Conservation (phyloP, 2,888 invertebrate species). For the Megamerina dolium region DNA sequence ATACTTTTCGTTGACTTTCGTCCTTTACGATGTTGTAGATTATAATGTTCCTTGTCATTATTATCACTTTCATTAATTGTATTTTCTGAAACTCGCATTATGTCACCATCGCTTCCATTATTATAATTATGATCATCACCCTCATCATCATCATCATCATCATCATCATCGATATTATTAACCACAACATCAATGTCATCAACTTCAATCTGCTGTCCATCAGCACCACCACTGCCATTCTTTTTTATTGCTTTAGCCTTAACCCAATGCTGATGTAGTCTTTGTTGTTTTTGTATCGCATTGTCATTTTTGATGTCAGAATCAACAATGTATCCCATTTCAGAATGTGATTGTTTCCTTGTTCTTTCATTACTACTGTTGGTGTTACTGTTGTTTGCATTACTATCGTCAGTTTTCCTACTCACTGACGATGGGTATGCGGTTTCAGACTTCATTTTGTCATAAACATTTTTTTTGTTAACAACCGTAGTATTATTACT, state of each 20-base stretch:
- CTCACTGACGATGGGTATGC: no score
- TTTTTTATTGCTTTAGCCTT: constrained; percentile 9
- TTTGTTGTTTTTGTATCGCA: constrained; percentile 15
- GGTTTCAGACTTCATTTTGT: no score
- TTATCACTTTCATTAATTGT: constrained; percentile 13
- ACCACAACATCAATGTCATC: constrained; percentile 4
- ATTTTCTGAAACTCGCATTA: constrained; percentile 22
- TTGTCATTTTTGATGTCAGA: no score
- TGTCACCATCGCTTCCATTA: constrained; percentile 15
- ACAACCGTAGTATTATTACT: no score
- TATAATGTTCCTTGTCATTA: no score
- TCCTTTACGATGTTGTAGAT: constrained; percentile 26
- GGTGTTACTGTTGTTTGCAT: constrained; percentile 4
- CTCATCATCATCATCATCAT: constrained; percentile 21
- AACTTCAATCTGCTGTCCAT: background rate
- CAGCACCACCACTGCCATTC: background rate
- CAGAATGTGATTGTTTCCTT: constrained; percentile 1
- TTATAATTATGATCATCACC: no score
- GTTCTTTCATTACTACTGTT: constrained; percentile 6
- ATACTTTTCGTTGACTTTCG: constrained; percentile 38
- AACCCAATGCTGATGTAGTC: constrained; percentile 1
- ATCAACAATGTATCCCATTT: no score
- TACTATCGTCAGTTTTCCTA: constrained; percentile 5
- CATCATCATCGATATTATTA: constrained; percentile 25
- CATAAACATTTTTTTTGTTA: no score